Evolutionary conservation across 2,113 vertebrate genomes (phyloP), one percentile per base, ranked within the genome.

Genomic region (Bubalus kerabau): DNA sequence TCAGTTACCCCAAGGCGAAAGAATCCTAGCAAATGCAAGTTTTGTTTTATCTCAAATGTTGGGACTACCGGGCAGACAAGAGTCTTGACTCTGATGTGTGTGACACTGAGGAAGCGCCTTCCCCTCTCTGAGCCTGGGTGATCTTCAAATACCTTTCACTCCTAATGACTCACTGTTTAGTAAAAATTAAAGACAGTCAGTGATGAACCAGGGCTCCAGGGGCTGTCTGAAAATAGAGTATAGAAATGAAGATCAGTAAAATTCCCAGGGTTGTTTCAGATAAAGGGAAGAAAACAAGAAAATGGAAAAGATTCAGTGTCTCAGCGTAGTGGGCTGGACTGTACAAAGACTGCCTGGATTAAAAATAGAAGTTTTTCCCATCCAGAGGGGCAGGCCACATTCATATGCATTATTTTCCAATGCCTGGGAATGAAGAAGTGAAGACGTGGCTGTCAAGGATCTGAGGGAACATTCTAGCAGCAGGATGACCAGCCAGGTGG

Each of bases 321-420:
- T 17, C 32, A 3, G 57, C n/a, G n/a, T 26, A 76, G 59, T 3
- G 17, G 19, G 21, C 52, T 12, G 64, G 28, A 32, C 62, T 19
- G 2, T 26, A 30, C 28, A 7, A 17, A 30, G 43, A 1, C 6
- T 0, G 26, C 28, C 67, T 40, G 88, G 36, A n/a, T 23, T 21
- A 24, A 71, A 71, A 83, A 60, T 23, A 64, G 96, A 90, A 94
- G 76, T 17, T 36, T n/a, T 80, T 16, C 3, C 1, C 40, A 15
- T 54, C 74, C 28, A 2, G 2, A 13, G 46, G 9, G 7, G 50
- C 36, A 19, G 1, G 6, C 40, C 4, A 5, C 40, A 7, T 46
- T 30, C 2, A 6, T 1, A 26, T 2, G 21, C 0, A 0, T n/a
- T 46, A 5, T 32, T 95, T 57, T 93, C 85, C 57, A 74, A 17